These are phyloP conservation scores for Slavum lentiscoides DNA, from an alignment of 2,888 invertebrate genomes.

Conservation along the genomic window DNA sequence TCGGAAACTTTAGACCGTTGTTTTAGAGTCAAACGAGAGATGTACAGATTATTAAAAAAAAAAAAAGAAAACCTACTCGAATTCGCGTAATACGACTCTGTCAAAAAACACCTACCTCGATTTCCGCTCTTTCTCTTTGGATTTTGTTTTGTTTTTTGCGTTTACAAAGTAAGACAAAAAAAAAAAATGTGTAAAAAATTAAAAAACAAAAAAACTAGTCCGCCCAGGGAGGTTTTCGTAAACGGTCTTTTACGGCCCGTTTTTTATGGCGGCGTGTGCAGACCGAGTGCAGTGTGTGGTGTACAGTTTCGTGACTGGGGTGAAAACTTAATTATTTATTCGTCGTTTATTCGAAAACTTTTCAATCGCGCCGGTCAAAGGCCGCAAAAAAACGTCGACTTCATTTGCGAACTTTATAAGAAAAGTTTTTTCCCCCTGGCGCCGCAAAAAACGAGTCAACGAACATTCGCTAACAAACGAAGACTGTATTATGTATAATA, in stretches of 20 bases:
- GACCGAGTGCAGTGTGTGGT: neutral
- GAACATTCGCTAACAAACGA: too few relatives aligned
- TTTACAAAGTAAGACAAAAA: neutral
- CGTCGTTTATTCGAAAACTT: slow-evolving; percentile 49
- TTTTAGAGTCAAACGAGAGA: slow-evolving; percentile 10
- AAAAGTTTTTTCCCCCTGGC: neutral
- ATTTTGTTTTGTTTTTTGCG: slow-evolving; percentile 12
- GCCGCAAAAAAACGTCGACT: slow-evolving; percentile 29
- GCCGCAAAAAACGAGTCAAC: slow-evolving; percentile 24
- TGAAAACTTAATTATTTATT: slow-evolving; percentile 48
- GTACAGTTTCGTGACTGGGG: slow-evolving; percentile 22
- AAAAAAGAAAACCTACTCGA: neutral
- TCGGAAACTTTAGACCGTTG: neutral
- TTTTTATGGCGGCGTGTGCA: neutral
- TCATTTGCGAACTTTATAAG: slow-evolving; percentile 35
- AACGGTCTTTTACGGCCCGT: slow-evolving; percentile 12
- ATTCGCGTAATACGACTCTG: slow-evolving; percentile 20
- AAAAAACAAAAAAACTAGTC: neutral
- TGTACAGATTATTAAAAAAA: slow-evolving; percentile 9
- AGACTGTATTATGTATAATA: too few relatives aligned
- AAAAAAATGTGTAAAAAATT: neutral
- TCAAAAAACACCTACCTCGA: neutral
- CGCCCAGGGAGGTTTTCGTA: slow-evolving; percentile 23
- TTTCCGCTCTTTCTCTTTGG: neutral
- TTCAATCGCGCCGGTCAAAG: slow-evolving; percentile 32